Base-by-base conservation (phyloP, 2,797 vertebrate species). In the Pitangus sulphuratus region DNA sequence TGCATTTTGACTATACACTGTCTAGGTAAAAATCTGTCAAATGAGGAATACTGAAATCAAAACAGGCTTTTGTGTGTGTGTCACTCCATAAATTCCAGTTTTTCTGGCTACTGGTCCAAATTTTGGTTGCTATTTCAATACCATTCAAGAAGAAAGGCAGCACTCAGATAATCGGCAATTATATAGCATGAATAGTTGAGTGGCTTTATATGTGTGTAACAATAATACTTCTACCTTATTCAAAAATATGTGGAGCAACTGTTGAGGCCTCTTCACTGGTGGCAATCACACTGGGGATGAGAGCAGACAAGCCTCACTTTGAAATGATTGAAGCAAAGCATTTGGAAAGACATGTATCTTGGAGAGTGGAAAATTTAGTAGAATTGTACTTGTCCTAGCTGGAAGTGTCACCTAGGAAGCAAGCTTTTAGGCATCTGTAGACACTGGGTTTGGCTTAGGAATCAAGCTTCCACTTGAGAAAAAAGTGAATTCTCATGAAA, bases 21-120 rank as follows among this genome's bases (percentile, higher is more conserved):
- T 75, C 82, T 81, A 90, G 71, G 60, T 78, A 93, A 95, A 91
- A 58, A 92, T 48, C 95, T 87, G 89, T 91, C 94, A 95, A 84
- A 91, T 33, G 48, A 93, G 64, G 48, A 93, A 84, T 66, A 68
- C 35, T 42, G 60, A 93, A 84, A 95, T 51, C 21, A 89, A 93
- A 92, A 95, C 53, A 82, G 89, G 26, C 25, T 62, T 72, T 6
- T 69, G 13, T 69, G 51, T 88, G 51, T 89, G 37, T 87, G 25
- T 42, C 51, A 72, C 37, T 91, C n/a, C 42, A 9, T 72, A 79
- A 53, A 11, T 56, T 54, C 45, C 37, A 81, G 37, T 56, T 48
- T 84, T 92, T 58, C 62, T 78, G 69, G 39, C n/a, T 91, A 68
- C 39, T 25, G 26, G 54, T 85, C 19, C 68, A 89, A 54, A 92